phyloP scores from a whole-genome alignment of 1,140 invertebrate species.

The Drosophila azteca region DNA sequence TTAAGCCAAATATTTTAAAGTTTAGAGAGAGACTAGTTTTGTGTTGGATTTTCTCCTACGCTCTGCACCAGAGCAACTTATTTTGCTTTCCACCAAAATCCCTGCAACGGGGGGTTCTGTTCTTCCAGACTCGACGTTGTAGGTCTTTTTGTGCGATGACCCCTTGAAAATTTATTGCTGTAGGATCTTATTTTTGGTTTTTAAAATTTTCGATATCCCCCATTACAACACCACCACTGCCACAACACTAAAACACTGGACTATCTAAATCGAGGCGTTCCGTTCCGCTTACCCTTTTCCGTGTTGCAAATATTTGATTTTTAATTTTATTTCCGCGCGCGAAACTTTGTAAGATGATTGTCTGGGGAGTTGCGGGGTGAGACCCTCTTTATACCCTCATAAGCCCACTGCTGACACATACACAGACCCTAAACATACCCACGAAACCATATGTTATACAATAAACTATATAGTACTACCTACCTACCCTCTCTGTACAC shows the following conservation, averaged over 20 bases:
- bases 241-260: conserved; percentile 38
- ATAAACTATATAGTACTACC: conserved; percentile 40
- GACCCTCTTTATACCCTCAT: conserved; percentile 17
- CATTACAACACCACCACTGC: conserved; percentile 39
- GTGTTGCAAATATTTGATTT: too few species aligned
- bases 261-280: conserved; percentile 16
- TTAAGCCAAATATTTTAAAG: conserved; percentile 78
- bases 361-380: conserved; percentile 18
- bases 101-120: conserved; percentile 4
- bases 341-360: conserved; percentile 68
- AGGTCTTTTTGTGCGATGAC: conserved; percentile 2
- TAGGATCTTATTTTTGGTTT: conserved; percentile 10
- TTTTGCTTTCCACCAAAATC: conserved; percentile 4
- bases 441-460: conserved; percentile 39
- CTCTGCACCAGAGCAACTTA: conserved; percentile 40
- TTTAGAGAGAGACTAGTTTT: conserved; percentile 50
- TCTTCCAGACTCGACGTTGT: background rate
- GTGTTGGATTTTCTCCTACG: conserved; percentile 19
- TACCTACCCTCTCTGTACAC: conserved; percentile 56
- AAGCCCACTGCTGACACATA: conserved; percentile 26
- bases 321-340: conserved; percentile 22
- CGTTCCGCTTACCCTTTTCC: conserved; percentile 2
- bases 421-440: conserved; percentile 32
- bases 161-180: conserved; percentile 10
- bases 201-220: background rate